Conservation (phyloP, 2,888 invertebrate species). For the Dioctria rufipes region DNA sequence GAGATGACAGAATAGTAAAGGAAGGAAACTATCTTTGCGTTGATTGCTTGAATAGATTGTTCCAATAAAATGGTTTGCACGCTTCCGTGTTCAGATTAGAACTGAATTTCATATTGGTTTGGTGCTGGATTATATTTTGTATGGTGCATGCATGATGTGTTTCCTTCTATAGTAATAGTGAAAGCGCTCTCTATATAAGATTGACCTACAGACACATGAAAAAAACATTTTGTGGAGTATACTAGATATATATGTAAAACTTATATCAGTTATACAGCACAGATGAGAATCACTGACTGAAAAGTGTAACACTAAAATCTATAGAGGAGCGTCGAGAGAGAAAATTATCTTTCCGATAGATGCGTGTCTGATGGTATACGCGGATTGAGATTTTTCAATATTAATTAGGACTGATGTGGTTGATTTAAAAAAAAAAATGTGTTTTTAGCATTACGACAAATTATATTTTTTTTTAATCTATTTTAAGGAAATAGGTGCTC, state of each 20-base stretch:
- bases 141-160: slow-evolving; percentile 24
- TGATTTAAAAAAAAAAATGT: neutral
- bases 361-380: neutral
- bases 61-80: slow-evolving; percentile 12
- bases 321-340: slow-evolving; percentile 21
- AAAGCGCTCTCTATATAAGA: slow-evolving; percentile 16
- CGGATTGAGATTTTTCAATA: too few relatives aligned
- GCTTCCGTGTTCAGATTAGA: slow-evolving; percentile 40
- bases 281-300: neutral
- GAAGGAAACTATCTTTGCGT: slow-evolving; percentile 27
- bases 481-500: too few relatives aligned
- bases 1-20: slow-evolving; percentile 36
- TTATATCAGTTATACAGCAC: too few relatives aligned
- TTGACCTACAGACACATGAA: slow-evolving; percentile 46
- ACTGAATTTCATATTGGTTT: slow-evolving; percentile 35
- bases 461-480: too few relatives aligned
- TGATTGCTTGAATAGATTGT: neutral
- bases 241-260: neutral
- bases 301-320: neutral
- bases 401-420: too few relatives aligned
- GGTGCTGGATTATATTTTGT: slow-evolving; percentile 31
- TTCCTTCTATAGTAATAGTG: neutral
- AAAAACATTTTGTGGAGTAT: slow-evolving; percentile 30
- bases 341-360: neutral
- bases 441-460: too few relatives aligned